A percentile compares a stretch with the other conserved stretches of the same genome.
Conservation (phyloP, 2,113 vertebrate genomes). For the Tachuris rubrigastra region DNA sequence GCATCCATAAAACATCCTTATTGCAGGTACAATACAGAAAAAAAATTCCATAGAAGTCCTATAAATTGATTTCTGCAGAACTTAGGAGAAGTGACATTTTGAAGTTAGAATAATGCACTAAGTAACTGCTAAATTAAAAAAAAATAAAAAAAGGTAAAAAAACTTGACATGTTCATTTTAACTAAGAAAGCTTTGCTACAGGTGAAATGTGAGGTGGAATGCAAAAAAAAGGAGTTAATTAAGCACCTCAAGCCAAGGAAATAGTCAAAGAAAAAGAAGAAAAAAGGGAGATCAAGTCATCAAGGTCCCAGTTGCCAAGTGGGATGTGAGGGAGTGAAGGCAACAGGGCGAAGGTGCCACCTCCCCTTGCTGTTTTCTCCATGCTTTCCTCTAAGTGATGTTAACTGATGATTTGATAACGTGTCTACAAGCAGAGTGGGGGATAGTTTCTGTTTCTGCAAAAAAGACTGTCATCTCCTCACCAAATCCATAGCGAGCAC, state of each 20-base stretch:
- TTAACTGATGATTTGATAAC: not conserved
- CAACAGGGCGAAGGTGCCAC: not conserved
- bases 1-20: not conserved
- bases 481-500: not conserved
- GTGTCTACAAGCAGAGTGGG: not conserved
- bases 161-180: not conserved
- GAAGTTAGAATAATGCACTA: not conserved
- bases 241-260: not conserved
- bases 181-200: not conserved
- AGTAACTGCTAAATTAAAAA: not conserved
- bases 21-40: not conserved
- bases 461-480: not conserved
- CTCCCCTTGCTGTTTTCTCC: not conserved
- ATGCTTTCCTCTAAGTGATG: not conserved
- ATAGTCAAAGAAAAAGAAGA: not conserved
- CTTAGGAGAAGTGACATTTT: not conserved
- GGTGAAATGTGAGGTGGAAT: not conserved
- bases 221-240: not conserved
- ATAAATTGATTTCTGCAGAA: not conserved
- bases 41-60: not conserved
- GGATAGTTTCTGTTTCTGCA: not conserved
- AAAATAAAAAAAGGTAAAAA: too few species aligned
- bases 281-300: not conserved
- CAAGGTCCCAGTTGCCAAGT: not conserved
- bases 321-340: not conserved